Evolutionary conservation across 2,113 vertebrate species (phyloP), one percentile per base, ranked within the genome.

Genomic region (Verasper variegatus): DNA sequence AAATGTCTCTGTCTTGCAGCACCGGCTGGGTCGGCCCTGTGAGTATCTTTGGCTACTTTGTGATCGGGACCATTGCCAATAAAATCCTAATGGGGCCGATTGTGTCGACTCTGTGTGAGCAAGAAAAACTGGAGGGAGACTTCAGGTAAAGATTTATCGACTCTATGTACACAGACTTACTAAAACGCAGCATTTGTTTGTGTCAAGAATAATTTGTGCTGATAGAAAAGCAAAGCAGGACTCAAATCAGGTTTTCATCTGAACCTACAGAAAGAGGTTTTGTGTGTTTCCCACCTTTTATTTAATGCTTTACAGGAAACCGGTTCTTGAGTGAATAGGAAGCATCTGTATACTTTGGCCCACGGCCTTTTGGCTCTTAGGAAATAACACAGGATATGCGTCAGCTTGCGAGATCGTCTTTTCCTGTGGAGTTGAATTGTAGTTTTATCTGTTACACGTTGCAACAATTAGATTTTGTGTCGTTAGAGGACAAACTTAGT

Each of bases 41-140:
- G 59, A 96, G 96, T 83, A 97, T 99, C 88, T 97, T 99, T 18
- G 94, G 95, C 0, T 99, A 97, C 90, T 99, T 99, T 82, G 17
- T 98, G 57, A 73, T 96, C n/a, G 98, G 98, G 24, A 97, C 96
- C 0, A 21, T 97, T 0, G 68, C 95, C 91, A 99, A 99, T 89
- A 99, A 96, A 89, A 70, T 95, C 23, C 87, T 99, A 49, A 99
- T 99, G 95, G 96, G 96, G 23, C 98, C 98, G 1, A 97, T 99
- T 56, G 95, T 99, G 76, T 93, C 94, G 0, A 97, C 95, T 72
- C 92, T 99, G 83, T 95, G 97, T 68, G 94, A 97, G 63, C 98
- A 99, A 84, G 98, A 99, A 86, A 99, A 98, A 83, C 93, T 99
- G 79, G 98, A 99, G 55, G 98, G 98, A 10, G 95, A 99, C 88